A percentile compares a stretch with the other conserved stretches of the same genome.
phyloP scores from a whole-genome alignment of 1,140 invertebrate species.

The Gryllus bimaculatus region DNA sequence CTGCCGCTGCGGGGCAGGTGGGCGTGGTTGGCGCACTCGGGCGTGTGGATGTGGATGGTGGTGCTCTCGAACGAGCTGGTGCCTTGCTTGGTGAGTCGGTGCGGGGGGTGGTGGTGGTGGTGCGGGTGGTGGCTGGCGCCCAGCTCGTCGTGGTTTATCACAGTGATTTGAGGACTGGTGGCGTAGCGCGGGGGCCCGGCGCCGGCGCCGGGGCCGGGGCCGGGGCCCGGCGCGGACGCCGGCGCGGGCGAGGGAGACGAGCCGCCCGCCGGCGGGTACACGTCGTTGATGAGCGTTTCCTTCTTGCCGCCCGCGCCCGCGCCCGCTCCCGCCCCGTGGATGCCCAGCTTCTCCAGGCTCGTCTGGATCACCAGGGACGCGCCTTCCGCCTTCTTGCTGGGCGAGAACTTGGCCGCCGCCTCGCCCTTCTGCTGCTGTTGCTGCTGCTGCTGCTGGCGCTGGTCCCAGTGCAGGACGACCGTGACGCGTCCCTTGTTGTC shows the following conservation, averaged over 20 bases:
- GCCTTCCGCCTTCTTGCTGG: conserved; percentile 45
- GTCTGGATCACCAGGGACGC: conserved; percentile 62
- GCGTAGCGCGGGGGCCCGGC: conserved; percentile 40
- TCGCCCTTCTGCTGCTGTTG: conserved; percentile 39
- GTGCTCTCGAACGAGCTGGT: conserved; percentile 61
- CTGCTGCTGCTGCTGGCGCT: conserved; percentile 38
- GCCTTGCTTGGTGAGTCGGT: conserved; percentile 51
- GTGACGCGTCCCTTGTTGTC: conserved; percentile 90
- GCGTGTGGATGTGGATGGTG: conserved; percentile 71
- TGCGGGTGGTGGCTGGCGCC: conserved; percentile 25
- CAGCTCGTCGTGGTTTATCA: conserved; percentile 76
- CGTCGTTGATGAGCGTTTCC: conserved; percentile 45
- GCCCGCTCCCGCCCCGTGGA: conserved; percentile 22
- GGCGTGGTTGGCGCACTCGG: conserved; percentile 68
- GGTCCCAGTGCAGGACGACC: conserved; percentile 84
- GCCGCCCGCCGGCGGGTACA: conserved; percentile 37
- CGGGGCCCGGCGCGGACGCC: conserved; percentile 34
- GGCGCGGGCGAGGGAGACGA: conserved; percentile 23
- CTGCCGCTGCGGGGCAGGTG: conserved; percentile 48
- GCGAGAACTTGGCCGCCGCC: conserved; percentile 48
- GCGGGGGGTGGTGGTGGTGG: conserved; percentile 29
- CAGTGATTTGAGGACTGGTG: conserved; percentile 74
- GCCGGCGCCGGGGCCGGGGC: conserved; percentile 41
- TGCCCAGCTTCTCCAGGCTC: conserved; percentile 54
- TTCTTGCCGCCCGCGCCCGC: conserved; percentile 34